These are phyloP conservation scores for Acrossocheilus fasciatus DNA, from an alignment of 2,797 vertebrate species.

Conservation along the genomic window DNA sequence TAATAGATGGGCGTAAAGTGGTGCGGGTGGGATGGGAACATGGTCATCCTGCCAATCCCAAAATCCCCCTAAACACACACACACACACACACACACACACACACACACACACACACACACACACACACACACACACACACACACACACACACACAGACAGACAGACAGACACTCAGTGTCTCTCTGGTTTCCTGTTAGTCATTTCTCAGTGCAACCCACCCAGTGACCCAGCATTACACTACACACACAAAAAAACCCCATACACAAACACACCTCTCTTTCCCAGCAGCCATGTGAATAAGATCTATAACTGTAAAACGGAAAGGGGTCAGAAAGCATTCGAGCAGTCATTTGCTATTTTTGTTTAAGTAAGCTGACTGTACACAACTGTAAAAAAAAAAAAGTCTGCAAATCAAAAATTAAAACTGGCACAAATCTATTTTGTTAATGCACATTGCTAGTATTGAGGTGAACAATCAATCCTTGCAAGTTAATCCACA, in stretches of 20 bases:
- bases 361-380: background rate
- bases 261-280: conserved; percentile 10
- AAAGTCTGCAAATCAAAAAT: no score
- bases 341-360: background rate
- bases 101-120: no score
- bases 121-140: background rate
- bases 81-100: background rate
- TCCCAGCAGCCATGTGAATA: background rate
- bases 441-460: no score
- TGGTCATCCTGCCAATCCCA: conserved; percentile 45
- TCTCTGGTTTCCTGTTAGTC: conserved; percentile 77
- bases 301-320: background rate
- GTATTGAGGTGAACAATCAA: no score
- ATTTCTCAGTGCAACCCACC: conserved; percentile 56
- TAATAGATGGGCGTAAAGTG: conserved; percentile 13
- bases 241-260: background rate
- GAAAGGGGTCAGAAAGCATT: background rate
- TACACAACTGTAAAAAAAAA: background rate
- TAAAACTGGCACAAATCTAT: no score
- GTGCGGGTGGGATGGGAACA: conserved; percentile 38
- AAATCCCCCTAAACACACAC: background rate
- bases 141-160: no score
- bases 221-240: conserved; percentile 22
- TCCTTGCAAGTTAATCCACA: background rate
- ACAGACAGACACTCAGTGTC: conserved; percentile 61